Base-by-base conservation (phyloP, 2,113 vertebrate genomes). In the Tricholaema leucomelas region DNA sequence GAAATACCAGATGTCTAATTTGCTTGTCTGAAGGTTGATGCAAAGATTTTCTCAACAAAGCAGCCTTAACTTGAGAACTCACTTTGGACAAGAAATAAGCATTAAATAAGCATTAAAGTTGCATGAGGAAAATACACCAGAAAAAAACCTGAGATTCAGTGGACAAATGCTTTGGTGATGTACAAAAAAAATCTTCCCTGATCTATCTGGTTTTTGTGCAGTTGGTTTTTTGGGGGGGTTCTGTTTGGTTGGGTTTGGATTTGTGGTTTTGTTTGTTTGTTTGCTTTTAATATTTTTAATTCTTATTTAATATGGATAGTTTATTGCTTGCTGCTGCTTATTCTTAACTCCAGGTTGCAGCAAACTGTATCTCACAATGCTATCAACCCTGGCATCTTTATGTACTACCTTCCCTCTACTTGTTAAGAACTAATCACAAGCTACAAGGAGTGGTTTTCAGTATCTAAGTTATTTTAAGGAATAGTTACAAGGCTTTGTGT, bases 11-110 rank as follows among this genome's bases (percentile, higher is more conserved):
- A 82, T 81, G 87, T 84, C 55, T 65, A 60, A 82, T 87, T 89
- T 71, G 33, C 70, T 89, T 56, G 55, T 76, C 67, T 76, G 52
- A 92, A 59, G 50, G 20, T 17, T 40, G 19, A 70, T 74, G 61
- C 28, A 82, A 82, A 33, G 38, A 63, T 77, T 88, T 87, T 95
- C 75, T 87, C 50, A 74, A 63, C 38, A 80, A 89, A 90, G 33
- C 27, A 90, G 28, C 33, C 60, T 80, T 77, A 56, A 82, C 72
- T 89, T 55, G 25, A 33, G 20, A 81, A 85, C 40, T 87, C 31
- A 46, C 55, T 92, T 82, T 25, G 38, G 52, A 84, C 20, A 61
- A 84, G 42, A 88, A 93, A 60, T 33, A 88, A 81, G 6, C 15
- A 58, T 81, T 86, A 81, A 84, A 64, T 33, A 88, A 81, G 6